Evolutionary conservation across 1,140 invertebrate genomes (phyloP).

Genomic region (Leucophenga varia): DNA sequence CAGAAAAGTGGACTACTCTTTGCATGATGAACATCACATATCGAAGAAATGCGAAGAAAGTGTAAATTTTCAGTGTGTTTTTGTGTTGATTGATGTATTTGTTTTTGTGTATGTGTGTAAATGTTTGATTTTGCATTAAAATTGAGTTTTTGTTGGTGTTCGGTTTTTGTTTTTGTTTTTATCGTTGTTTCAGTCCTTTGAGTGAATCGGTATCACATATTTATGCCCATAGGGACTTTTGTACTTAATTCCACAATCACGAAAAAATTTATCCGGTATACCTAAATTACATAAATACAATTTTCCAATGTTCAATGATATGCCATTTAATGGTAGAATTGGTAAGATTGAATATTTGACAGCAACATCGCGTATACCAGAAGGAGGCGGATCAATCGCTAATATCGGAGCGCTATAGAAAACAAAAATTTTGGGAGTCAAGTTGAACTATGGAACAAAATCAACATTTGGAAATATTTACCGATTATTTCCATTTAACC

Average conservation of each 20-base stretch:
- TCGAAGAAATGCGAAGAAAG: too few relatives aligned
- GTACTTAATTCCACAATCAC: constrained; percentile 76
- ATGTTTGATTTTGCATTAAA: too few relatives aligned
- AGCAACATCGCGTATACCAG: constrained; percentile 65
- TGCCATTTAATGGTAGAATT: constrained; percentile 68
- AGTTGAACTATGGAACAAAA: not conserved
- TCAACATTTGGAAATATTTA: too few relatives aligned
- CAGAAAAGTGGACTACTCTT: constrained; percentile 51
- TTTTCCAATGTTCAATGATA: constrained; percentile 70
- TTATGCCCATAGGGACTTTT: constrained; percentile 86
- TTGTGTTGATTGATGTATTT: too few relatives aligned
- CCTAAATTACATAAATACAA: constrained; percentile 86
- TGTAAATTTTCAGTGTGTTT: too few relatives aligned
- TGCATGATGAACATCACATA: constrained; percentile 51
- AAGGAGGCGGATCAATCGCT: constrained; percentile 76
- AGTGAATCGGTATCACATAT: constrained; percentile 82
- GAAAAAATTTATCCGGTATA: constrained; percentile 77
- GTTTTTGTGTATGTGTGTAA: too few relatives aligned
- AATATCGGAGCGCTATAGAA: constrained; percentile 69
- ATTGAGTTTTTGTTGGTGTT: too few relatives aligned
- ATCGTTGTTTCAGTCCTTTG: constrained; percentile 58
- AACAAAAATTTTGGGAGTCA: not conserved
- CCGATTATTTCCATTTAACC: constrained; percentile 69
- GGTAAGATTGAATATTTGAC: constrained; percentile 77
- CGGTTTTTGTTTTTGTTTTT: constrained; percentile 2